Percentiles rank a stretch among this genome's conserved stretches.
Evolutionary conservation across 2,888 invertebrate species (phyloP).

Genomic region (Clivina fossor): DNA sequence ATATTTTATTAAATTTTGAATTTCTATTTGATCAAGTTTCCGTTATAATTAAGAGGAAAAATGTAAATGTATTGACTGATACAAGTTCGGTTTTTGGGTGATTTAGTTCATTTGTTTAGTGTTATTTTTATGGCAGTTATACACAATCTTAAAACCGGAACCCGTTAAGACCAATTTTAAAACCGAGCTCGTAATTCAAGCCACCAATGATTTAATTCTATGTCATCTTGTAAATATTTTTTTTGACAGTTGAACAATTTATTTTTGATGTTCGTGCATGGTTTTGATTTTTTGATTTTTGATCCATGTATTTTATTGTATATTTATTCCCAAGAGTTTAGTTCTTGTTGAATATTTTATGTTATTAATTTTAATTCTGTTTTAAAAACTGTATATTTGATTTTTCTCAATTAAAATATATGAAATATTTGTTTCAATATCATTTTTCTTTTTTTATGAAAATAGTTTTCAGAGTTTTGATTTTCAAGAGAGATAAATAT

Average conservation of each 20-base stretch:
- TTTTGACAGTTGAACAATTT: constrained; percentile 27
- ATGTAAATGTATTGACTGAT: too few species aligned
- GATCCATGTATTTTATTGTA: constrained; percentile 22
- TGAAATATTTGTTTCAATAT: neutral
- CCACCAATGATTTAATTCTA: too few species aligned
- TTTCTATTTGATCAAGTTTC: constrained; percentile 10
- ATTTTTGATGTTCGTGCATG: constrained; percentile 34
- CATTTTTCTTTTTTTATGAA: too few species aligned
- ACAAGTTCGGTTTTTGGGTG: too few species aligned
- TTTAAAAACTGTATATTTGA: constrained; percentile 24
- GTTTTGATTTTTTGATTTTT: constrained; percentile 28
- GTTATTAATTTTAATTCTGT: constrained; percentile 24
- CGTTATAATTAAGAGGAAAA: too few species aligned
- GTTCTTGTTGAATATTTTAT: constrained; percentile 20
- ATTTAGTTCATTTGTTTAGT: too few species aligned
- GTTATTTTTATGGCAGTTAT: too few species aligned
- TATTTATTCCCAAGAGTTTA: constrained; percentile 7
- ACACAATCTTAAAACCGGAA: too few species aligned
- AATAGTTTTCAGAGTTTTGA: too few species aligned
- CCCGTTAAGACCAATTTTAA: too few species aligned
- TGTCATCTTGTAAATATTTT: constrained; percentile 12
- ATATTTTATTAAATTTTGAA: constrained; percentile 5
- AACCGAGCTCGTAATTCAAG: too few species aligned
- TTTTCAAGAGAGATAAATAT: too few species aligned
- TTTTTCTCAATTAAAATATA: constrained; percentile 25